Conservation (phyloP, 1,140 invertebrate genomes). For the Drosophila varians region DNA sequence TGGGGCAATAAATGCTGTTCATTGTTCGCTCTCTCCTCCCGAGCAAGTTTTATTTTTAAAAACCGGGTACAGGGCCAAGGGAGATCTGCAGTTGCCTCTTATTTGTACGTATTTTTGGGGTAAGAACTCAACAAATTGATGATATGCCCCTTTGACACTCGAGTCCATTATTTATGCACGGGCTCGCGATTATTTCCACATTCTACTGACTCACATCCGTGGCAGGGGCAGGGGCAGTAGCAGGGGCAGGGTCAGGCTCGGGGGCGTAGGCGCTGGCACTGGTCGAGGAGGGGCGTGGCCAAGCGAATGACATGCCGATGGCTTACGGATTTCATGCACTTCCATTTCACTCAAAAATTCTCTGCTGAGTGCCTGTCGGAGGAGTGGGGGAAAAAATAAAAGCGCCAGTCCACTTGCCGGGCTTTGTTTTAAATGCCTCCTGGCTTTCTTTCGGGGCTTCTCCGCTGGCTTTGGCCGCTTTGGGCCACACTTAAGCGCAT, state of each 20-base stretch:
- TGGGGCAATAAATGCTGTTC: conserved; percentile 28
- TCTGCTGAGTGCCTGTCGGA: conserved; percentile 51
- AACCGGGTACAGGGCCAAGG: neutral
- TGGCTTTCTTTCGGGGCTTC: conserved; percentile 44
- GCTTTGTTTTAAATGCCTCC: conserved; percentile 55
- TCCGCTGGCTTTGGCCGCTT: conserved; percentile 21
- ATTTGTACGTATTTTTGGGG: conserved; percentile 18
- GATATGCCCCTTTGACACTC: conserved; percentile 80
- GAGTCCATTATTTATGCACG: conserved; percentile 80
- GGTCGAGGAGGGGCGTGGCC: neutral
- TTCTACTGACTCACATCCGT: conserved; percentile 51
- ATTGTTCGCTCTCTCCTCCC: conserved; percentile 39
- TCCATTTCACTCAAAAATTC: conserved; percentile 67
- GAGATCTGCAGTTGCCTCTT: conserved; percentile 9
- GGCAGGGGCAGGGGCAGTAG: neutral
- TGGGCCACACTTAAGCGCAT: conserved; percentile 60
- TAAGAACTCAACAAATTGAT: conserved; percentile 71
- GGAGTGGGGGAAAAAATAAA: conserved; percentile 18
- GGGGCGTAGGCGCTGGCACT: neutral
- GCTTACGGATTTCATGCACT: conserved; percentile 63
- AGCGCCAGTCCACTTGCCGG: conserved; percentile 40
- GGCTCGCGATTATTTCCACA: conserved; percentile 79
- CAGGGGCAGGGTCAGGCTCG: no score
- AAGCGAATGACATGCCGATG: conserved; percentile 14
- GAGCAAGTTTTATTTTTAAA: conserved; percentile 54